These are phyloP conservation scores for Achatina immaculata DNA, from an alignment of 1,140 invertebrate genomes.

Conservation along the genomic window DNA sequence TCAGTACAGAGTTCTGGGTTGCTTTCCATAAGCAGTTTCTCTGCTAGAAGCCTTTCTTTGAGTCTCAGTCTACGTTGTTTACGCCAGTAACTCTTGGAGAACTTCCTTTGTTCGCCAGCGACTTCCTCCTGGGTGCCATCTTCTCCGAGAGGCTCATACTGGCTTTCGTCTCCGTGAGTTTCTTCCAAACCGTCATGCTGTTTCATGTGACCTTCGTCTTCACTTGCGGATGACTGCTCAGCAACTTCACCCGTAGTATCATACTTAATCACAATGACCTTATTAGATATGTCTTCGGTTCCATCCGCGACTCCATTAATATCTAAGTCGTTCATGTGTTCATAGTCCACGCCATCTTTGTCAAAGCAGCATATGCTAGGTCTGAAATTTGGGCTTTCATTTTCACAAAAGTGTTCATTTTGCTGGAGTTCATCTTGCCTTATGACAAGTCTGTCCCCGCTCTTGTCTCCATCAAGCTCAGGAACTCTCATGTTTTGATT, in stretches of 20 bases:
- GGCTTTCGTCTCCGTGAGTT: not conserved
- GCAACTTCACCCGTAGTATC: too few species aligned
- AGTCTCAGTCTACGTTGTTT: slow-evolving; percentile 29
- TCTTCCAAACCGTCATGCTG: not conserved
- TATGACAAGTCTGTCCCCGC: not conserved
- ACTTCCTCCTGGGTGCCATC: not conserved
- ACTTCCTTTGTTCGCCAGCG: slow-evolving; percentile 23
- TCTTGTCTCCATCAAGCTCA: not conserved
- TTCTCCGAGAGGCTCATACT: not conserved
- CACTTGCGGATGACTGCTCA: not conserved
- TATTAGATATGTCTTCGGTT: not conserved
- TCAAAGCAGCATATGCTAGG: not conserved
- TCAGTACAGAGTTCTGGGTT: slow-evolving; percentile 15
- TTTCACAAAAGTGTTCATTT: not conserved
- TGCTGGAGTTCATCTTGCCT: not conserved
- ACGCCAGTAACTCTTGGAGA: slow-evolving; percentile 32
- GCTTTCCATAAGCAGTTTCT: slow-evolving; percentile 33
- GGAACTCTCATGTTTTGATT: not conserved
- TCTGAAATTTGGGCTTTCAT: not conserved
- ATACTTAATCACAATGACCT: not conserved
- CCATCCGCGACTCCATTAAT: not conserved
- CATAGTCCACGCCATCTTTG: not conserved
- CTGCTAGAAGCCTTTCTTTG: slow-evolving; percentile 26
- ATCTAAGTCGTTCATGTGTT: not conserved
- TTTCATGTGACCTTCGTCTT: not conserved